Evolutionary conservation across 1,140 invertebrate genomes (phyloP), one percentile per base, ranked within the genome.

Genomic region (Drosophila albomicans): DNA sequence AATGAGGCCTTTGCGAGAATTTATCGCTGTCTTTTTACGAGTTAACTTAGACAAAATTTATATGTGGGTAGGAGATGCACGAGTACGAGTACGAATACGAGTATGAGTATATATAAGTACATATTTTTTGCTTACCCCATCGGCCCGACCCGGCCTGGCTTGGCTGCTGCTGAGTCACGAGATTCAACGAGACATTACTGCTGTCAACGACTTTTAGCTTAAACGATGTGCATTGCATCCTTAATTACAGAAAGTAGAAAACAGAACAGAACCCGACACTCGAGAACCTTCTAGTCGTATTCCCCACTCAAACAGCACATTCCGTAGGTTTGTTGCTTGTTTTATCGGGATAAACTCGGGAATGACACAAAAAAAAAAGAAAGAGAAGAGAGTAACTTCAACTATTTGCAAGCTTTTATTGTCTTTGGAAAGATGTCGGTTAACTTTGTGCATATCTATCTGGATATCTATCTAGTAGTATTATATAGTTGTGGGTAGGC

Each of bases 171-270:
- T 87, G 80, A 87, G 80, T 87, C 84, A 87, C 49, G 45, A 45
- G 49, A 56, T 46, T 70, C 38, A 69, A 63, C 67, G 49, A 64
- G 61, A 49, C 66, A 46, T 66, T 73, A 49, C 51, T 67, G 71
- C 85, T 88, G 85, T 89, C 85, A 88, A 85, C 85, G 85, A 89
- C 82, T 75, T 69, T 80, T 72, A 46, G 38, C 38, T 52, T 56
- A 56, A 72, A 51, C 65, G 75, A 81, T 88, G 85, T 89, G 85
- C 78, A 85, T 66, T 71, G 85, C 81, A 88, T 88, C 85, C 85
- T 89, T 89, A 88, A 88, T 88, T 82, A 82, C 73, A 75, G 46
- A 64, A 32, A 48, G 59, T 57, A 49, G 48, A 41, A 51, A 43
- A 49, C 20, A 35, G 5, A 43, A 43, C n/a, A 43, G n/a, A 43